Conservation (phyloP, 2,113 vertebrate genomes). For the Enhydra lutris region DNA sequence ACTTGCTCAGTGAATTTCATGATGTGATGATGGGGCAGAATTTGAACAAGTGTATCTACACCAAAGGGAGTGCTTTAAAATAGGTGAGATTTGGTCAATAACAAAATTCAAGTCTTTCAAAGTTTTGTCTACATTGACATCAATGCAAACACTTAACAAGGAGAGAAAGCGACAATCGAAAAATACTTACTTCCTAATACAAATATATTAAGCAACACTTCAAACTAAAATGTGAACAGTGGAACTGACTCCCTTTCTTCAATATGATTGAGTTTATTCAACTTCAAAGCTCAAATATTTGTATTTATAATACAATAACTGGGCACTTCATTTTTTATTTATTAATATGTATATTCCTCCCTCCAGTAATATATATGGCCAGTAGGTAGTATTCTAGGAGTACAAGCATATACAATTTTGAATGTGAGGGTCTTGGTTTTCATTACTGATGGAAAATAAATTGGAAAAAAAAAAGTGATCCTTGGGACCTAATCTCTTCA, state of each 20-base stretch:
- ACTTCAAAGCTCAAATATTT: neutral
- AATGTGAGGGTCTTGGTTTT: neutral
- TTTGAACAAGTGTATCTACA: neutral
- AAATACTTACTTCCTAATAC: neutral
- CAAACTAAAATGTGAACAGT: neutral
- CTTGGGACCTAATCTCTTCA: neutral
- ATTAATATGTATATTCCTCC: neutral
- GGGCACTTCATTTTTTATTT: neutral
- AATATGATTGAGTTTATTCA: neutral
- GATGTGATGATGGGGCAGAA: neutral
- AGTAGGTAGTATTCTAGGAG: neutral
- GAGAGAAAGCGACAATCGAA: neutral
- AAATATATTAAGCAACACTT: neutral
- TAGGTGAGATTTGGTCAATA: neutral
- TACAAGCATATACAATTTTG: neutral
- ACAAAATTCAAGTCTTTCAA: neutral
- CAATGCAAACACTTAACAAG: neutral
- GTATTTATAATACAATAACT: neutral
- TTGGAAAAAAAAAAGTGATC: neutral
- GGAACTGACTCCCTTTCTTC: neutral
- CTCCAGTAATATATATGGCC: fast-evolving
- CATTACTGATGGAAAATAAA: neutral
- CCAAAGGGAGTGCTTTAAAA: neutral
- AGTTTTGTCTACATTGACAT: neutral
- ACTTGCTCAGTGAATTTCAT: neutral